Evolutionary conservation across 2,888 invertebrate genomes (phyloP).

Genomic region (Drosophila anomelani): DNA sequence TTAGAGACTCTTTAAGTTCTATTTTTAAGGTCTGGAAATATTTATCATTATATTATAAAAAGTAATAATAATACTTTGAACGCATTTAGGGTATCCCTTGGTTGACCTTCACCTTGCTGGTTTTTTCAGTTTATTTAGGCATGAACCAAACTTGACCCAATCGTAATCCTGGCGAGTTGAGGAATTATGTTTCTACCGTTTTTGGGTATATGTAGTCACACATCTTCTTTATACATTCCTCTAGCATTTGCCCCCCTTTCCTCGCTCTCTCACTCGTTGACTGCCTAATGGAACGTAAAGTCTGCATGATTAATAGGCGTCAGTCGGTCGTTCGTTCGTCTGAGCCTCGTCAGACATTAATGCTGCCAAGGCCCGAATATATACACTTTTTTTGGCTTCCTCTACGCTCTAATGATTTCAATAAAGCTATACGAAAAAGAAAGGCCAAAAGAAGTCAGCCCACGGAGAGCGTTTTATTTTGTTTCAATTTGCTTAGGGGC

Average conservation of each 20-base stretch:
- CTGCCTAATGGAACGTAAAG: constrained; percentile 79
- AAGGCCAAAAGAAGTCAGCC: constrained; percentile 55
- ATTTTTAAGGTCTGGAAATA: not conserved
- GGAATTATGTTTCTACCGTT: constrained; percentile 20
- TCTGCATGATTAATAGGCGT: constrained; percentile 78
- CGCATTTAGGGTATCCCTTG: not conserved
- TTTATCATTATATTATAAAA: not conserved
- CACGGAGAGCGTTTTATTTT: constrained; percentile 60
- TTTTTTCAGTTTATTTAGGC: constrained; percentile 17
- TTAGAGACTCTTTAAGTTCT: no score
- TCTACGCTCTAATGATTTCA: constrained; percentile 74
- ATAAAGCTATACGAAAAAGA: constrained; percentile 52
- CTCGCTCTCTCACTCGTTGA: constrained; percentile 13
- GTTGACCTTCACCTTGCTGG: no score
- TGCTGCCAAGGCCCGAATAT: constrained; percentile 24
- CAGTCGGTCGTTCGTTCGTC: constrained; percentile 69
- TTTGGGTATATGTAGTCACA: constrained; percentile 8
- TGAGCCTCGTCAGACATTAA: constrained; percentile 71
- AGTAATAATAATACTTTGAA: not conserved
- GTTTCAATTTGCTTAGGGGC: constrained; percentile 77
- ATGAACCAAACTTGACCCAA: constrained; percentile 17
- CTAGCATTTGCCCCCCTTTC: constrained; percentile 14
- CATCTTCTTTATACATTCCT: constrained; percentile 6
- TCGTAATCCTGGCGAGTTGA: constrained; percentile 22
- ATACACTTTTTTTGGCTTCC: constrained; percentile 21